Conservation (phyloP, 2,888 invertebrate species). For the Lasius platythorax region DNA sequence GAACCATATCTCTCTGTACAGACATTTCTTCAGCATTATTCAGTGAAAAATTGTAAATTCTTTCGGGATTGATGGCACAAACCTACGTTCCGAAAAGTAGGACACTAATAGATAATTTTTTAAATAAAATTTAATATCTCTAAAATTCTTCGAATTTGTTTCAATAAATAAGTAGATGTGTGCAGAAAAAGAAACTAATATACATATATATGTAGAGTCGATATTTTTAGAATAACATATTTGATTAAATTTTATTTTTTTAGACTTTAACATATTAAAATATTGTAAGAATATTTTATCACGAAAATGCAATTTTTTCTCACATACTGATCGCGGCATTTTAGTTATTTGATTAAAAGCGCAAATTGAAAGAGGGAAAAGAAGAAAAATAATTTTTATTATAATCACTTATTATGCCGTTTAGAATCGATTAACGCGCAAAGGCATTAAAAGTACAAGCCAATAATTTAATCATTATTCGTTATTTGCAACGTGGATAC, state of each 20-base stretch:
- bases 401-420: background rate
- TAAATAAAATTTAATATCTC: background rate
- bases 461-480: slow-evolving; percentile 33
- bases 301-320: background rate
- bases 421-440: slow-evolving; percentile 15
- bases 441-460: slow-evolving; percentile 21
- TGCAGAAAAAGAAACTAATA: background rate
- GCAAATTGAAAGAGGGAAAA: background rate
- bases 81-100: background rate
- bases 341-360: background rate
- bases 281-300: background rate
- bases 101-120: background rate
- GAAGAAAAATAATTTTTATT: slow-evolving; percentile 25
- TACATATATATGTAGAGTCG: too few species aligned
- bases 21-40: slow-evolving; percentile 26
- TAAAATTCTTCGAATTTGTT: slow-evolving; percentile 3
- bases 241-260: too few species aligned
- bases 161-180: background rate
- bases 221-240: too few species aligned
- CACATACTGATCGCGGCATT: background rate
- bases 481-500: background rate
- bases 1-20: slow-evolving; percentile 7
- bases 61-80: background rate
- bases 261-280: background rate
- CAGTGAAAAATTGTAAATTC: background rate